Evolutionary conservation across 2,888 invertebrate genomes (phyloP).

Genomic region (Pandemis corylana): DNA sequence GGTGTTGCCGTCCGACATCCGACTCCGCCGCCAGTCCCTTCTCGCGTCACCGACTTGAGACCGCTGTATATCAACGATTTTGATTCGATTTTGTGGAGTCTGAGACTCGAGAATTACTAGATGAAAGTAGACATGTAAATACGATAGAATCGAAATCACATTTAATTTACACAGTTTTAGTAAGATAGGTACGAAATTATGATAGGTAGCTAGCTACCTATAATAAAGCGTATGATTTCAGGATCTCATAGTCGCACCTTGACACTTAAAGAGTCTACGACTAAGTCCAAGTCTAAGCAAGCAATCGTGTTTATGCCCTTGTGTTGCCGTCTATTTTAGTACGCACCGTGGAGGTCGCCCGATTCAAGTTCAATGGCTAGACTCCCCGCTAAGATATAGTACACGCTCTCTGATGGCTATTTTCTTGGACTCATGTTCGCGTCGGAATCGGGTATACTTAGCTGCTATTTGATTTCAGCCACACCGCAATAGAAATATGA

Average conservation of each 20-base stretch:
- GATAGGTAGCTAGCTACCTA: neutral
- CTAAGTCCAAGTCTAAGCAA: slow-evolving; percentile 1
- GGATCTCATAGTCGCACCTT: neutral
- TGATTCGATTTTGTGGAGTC: neutral
- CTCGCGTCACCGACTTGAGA: slow-evolving; percentile 12
- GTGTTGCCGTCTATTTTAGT: slow-evolving; percentile 60
- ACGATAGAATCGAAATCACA: neutral
- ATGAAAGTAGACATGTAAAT: neutral
- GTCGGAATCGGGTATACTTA: neutral
- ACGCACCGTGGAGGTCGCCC: slow-evolving; percentile 70
- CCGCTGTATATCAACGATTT: neutral
- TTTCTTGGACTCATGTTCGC: neutral
- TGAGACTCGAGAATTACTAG: neutral
- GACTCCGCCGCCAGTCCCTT: slow-evolving; percentile 55
- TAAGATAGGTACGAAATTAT: neutral
- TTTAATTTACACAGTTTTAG: neutral
- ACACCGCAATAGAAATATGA: neutral
- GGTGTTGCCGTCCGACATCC: slow-evolving; percentile 63
- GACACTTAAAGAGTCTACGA: neutral
- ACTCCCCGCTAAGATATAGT: slow-evolving; percentile 68
- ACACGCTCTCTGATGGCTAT: slow-evolving; percentile 5
- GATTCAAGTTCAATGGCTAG: slow-evolving; percentile 77
- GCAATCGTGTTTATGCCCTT: slow-evolving; percentile 12
- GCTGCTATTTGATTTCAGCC: neutral
- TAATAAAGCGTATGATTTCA: neutral